Evolutionary conservation across 2,113 vertebrate genomes (phyloP), one percentile per base, ranked within the genome.

Genomic region (Cyanoramphus novaezelandiae): DNA sequence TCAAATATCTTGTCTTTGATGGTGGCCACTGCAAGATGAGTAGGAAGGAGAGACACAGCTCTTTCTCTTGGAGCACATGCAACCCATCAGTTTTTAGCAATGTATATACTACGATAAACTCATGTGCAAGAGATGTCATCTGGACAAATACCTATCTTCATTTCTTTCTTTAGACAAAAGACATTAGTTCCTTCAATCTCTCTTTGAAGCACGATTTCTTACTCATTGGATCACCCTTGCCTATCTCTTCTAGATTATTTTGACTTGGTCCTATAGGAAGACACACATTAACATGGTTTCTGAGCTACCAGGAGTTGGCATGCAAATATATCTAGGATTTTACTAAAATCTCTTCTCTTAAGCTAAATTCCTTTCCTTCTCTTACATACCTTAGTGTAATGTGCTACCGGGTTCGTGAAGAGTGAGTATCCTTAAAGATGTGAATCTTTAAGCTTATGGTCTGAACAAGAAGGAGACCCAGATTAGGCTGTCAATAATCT

Each of bases 131-230:
- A 75, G 47, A 4, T 35, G 28, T 23, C 49, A 72, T 21, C 2
- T 15, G 43, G 65, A 68, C 19, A 87, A 82, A 68, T 16, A 44
- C 3, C 3, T 9, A 21, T 44, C 39, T 79, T n/a, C 6, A 28
- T 57, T 62, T 92, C 3, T 68, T 72, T 31, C 11, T 43, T 50
- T 60, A 75, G 44, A 53, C 3, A 62, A 52, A 90, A 59, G 31
- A 28, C 0, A 0, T 10, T 18, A 4, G 9, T 20, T 82, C 24
- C 62, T 80, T 72, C 53, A 49, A 20, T 52, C 31, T 24, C 12
- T 68, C n/a, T 49, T 75, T 39, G 70, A 68, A 79, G 25, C 29
- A 46, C 20, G 47, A 16, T 47, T 72, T 93, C 52, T 65, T 41
- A 74, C 25, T 59, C 8, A 3, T 2, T 65, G 63, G 23, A 69